Evolutionary conservation across 2,888 invertebrate genomes (phyloP).

Genomic region (Gisinianus flammeolus): DNA sequence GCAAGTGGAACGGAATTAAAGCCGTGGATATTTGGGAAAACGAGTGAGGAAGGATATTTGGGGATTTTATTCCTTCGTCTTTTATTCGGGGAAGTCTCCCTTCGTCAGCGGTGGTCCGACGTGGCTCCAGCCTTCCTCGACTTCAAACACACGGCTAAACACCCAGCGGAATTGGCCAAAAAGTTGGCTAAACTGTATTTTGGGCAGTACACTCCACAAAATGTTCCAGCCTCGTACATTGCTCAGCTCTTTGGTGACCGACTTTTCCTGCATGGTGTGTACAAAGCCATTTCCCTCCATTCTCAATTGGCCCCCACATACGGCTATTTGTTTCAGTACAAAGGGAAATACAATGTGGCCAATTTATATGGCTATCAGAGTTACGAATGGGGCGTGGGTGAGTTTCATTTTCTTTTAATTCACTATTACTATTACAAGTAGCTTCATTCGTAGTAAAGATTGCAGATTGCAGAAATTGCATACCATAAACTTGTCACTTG

Average conservation of each 20-base stretch:
- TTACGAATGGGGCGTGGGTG: slow-evolving; percentile 46
- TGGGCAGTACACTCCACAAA: slow-evolving; percentile 34
- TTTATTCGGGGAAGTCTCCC: slow-evolving; percentile 3
- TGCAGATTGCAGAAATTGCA: too few species aligned
- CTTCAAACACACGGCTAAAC: slow-evolving; percentile 46
- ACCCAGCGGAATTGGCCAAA: slow-evolving; percentile 1
- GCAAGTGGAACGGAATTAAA: slow-evolving; percentile 36
- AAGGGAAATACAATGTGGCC: slow-evolving; percentile 48
- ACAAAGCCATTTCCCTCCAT: slow-evolving; percentile 52
- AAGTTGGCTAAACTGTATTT: slow-evolving; percentile 26
- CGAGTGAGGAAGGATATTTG: slow-evolving; percentile 50
- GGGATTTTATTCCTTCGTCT: slow-evolving; percentile 27
- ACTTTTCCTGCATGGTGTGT: slow-evolving; percentile 45
- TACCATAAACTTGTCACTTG: too few species aligned
- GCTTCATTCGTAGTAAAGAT: too few species aligned
- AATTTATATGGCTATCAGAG: slow-evolving; percentile 42
- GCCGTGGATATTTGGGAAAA: slow-evolving; percentile 51
- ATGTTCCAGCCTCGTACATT: slow-evolving; percentile 48
- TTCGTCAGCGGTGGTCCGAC: slow-evolving; percentile 42
- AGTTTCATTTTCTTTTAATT: too few species aligned
- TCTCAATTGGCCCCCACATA: slow-evolving; percentile 53
- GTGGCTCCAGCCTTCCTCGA: slow-evolving; percentile 48
- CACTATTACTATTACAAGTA: too few species aligned
- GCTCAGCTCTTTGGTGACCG: slow-evolving; percentile 51
- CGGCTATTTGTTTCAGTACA: slow-evolving; percentile 48